These are phyloP conservation scores for Portevinia maculata DNA, from an alignment of 2,888 invertebrate genomes.

Conservation along the genomic window DNA sequence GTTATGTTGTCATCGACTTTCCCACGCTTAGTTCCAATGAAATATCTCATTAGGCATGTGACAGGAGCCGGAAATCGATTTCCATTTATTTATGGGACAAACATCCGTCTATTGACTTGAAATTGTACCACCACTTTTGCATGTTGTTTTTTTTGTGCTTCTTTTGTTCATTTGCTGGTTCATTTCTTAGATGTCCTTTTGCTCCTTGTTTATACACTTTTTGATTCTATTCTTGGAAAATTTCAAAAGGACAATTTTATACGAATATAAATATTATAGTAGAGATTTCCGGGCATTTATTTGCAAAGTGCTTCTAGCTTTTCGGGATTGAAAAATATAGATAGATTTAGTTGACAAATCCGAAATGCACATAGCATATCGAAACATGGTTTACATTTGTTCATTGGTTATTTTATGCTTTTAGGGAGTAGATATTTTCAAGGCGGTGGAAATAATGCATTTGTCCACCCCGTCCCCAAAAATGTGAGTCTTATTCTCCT, in stretches of 20 bases:
- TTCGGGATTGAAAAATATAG: not conserved
- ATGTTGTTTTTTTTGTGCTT: not conserved
- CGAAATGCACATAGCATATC: not conserved
- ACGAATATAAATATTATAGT: slow-evolving; percentile 33
- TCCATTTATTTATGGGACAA: slow-evolving; percentile 46
- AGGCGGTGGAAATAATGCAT: too few species aligned
- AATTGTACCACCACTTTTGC: slow-evolving; percentile 4
- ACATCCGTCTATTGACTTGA: slow-evolving; percentile 47
- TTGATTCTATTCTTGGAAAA: not conserved
- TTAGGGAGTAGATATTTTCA: too few species aligned
- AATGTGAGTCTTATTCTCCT: too few species aligned
- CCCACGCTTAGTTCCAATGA: not conserved
- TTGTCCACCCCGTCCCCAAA: too few species aligned
- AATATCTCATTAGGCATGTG: slow-evolving; percentile 57
- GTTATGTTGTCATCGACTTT: not conserved
- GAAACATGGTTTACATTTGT: too few species aligned
- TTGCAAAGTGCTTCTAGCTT: not conserved
- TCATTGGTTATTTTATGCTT: slow-evolving; percentile 5
- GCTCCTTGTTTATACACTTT: not conserved
- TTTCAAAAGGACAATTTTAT: slow-evolving; percentile 20
- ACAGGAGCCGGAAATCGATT: slow-evolving; percentile 55
- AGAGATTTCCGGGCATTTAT: slow-evolving; percentile 5
- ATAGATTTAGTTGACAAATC: not conserved
- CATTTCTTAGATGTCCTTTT: slow-evolving; percentile 8
- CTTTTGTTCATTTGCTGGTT: slow-evolving; percentile 22